These are phyloP conservation scores for Nannobrachium achirus DNA, from an alignment of 2,113 vertebrate species.

Conservation along the genomic window DNA sequence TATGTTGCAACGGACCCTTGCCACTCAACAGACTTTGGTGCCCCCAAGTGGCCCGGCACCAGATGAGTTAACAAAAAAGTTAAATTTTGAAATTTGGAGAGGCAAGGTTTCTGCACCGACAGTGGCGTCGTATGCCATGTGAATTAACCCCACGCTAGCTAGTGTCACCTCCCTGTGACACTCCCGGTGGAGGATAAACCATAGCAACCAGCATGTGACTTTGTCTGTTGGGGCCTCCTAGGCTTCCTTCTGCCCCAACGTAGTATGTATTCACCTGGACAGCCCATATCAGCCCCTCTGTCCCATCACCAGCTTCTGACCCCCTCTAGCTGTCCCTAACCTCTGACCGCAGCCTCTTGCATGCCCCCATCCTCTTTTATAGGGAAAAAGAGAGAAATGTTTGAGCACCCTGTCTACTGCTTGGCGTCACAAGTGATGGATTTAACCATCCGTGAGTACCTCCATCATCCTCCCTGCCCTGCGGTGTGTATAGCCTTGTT, in stretches of 20 bases:
- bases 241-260: constrained; percentile 44
- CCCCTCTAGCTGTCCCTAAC: constrained; percentile 89
- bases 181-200: constrained; percentile 71
- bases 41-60: too few species aligned
- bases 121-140: constrained; percentile 80
- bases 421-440: constrained; percentile 99
- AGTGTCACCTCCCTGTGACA: constrained; percentile 87
- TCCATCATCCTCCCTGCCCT: constrained; percentile 89
- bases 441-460: constrained; percentile 99
- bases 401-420: constrained; percentile 99
- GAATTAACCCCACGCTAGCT: constrained; percentile 81
- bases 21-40: too few species aligned
- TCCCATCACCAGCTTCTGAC: constrained; percentile 84
- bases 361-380: constrained; percentile 99
- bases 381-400: constrained; percentile 99
- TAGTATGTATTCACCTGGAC: constrained; percentile 60
- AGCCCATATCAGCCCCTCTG: constrained; percentile 41
- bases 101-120: too few species aligned
- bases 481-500: constrained; percentile 22
- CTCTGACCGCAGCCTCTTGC: constrained; percentile 99
- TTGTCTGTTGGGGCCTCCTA: constrained; percentile 36
- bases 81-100: too few species aligned
- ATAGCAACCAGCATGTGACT: constrained; percentile 38
- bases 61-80: too few species aligned
- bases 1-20: too few species aligned